These are phyloP conservation scores for Pyrocoelia pectoralis DNA, from an alignment of 2,888 invertebrate species.

Conservation along the genomic window DNA sequence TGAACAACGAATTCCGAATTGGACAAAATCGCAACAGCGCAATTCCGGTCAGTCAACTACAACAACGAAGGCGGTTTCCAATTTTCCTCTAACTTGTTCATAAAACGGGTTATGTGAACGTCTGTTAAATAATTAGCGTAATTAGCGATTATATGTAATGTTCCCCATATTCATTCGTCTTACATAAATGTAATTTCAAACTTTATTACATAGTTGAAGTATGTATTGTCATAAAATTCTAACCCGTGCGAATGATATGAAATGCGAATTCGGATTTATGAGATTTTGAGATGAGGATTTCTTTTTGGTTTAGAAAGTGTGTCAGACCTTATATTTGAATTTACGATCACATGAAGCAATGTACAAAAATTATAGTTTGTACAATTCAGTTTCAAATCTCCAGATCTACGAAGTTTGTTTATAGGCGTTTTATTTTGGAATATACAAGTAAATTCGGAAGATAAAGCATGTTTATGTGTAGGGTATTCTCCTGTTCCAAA, in stretches of 20 bases:
- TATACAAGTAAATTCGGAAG: neutral
- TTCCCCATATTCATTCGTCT: no score
- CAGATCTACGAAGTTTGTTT: neutral
- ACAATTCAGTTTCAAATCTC: slow-evolving; percentile 1
- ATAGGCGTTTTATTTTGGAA: neutral
- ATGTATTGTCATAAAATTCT: neutral
- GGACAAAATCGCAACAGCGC: no score
- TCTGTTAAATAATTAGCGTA: no score
- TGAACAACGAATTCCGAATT: no score
- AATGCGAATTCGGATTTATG: neutral
- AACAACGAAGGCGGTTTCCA: no score
- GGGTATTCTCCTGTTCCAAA: no score
- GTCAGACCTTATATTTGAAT: slow-evolving; percentile 1
- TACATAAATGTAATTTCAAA: slow-evolving; percentile 3
- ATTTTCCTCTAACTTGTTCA: no score
- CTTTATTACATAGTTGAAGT: slow-evolving; percentile 1
- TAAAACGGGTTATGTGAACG: no score
- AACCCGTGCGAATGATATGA: slow-evolving; percentile 1
- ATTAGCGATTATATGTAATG: no score
- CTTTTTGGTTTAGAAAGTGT: neutral
- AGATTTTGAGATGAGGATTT: neutral
- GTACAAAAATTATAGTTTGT: slow-evolving; percentile 1
- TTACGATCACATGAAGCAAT: slow-evolving; percentile 1
- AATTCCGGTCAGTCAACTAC: no score
- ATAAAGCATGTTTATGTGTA: no score